A percentile compares a stretch with the other conserved stretches of the same genome.
Evolutionary conservation across 1,140 invertebrate genomes (phyloP).

Genomic region (Ceratina australensis): DNA sequence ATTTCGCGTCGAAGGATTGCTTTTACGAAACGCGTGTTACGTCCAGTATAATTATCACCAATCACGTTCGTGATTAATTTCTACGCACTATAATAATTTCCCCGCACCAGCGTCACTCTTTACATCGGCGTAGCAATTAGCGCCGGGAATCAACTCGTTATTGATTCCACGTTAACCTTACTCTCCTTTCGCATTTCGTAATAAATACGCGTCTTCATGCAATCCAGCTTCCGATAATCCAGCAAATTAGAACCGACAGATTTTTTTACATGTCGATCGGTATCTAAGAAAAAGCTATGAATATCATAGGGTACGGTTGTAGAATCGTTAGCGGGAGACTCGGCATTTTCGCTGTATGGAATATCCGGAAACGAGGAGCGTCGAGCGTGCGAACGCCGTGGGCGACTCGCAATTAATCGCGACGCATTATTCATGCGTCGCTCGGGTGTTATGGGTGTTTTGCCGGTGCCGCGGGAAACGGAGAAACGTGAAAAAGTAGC

Average conservation of each 20-base stretch:
- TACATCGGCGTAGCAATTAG: slow-evolving; percentile 18
- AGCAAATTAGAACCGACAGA: too few species aligned
- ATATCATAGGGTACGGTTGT: background rate
- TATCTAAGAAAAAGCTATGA: background rate
- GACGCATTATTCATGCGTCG: slow-evolving; percentile 28
- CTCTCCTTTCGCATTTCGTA: background rate
- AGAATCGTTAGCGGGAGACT: too few species aligned
- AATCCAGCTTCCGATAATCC: too few species aligned
- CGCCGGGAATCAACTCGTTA: slow-evolving; percentile 9
- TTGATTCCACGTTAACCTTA: slow-evolving; percentile 17
- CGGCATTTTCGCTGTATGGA: background rate
- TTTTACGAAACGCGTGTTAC: background rate
- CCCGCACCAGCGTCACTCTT: background rate
- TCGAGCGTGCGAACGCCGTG: background rate
- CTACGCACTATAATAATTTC: slow-evolving; percentile 17
- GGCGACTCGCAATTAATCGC: slow-evolving; percentile 34
- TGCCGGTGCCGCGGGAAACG: slow-evolving; percentile 11
- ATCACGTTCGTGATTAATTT: slow-evolving; percentile 29
- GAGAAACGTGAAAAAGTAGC: slow-evolving; percentile 31
- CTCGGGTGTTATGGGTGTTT: background rate
- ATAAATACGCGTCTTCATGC: background rate
- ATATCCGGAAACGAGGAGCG: background rate
- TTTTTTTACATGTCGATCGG: too few species aligned
- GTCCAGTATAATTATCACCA: slow-evolving; percentile 25
- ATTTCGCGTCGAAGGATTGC: slow-evolving; percentile 10